Percentiles rank a stretch among this genome's conserved stretches.
Conservation (phyloP, 2,888 invertebrate genomes). For the Barypeithes pellucidus region DNA sequence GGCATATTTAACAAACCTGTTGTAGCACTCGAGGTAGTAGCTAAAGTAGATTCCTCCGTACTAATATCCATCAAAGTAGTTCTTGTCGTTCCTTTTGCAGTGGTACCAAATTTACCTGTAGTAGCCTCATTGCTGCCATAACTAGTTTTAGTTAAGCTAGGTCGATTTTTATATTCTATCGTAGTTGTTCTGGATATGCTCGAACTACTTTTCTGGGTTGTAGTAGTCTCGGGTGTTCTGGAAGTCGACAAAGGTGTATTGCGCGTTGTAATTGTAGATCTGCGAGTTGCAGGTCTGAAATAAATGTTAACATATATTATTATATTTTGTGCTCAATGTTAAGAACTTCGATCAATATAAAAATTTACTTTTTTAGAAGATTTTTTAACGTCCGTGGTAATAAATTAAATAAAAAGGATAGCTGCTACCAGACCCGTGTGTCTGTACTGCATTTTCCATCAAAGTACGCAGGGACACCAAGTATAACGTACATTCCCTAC, state of each 20-base stretch:
- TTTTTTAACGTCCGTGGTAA: no score
- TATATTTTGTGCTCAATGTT: no score
- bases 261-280: constrained; percentile 31
- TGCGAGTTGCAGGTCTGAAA: constrained; percentile 35
- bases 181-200: constrained; percentile 25
- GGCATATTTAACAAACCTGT: constrained; percentile 22
- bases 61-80: constrained; percentile 5
- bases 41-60: constrained; percentile 24
- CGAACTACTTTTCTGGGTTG: constrained; percentile 22
- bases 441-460: no score
- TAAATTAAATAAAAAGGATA: no score
- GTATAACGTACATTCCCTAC: no score
- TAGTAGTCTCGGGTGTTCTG: constrained; percentile 10
- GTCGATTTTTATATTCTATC: constrained; percentile 38
- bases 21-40: constrained; percentile 30
- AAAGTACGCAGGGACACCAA: no score
- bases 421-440: no score
- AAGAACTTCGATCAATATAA: no score
- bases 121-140: constrained; percentile 5
- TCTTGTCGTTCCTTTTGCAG: constrained; percentile 26
- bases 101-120: constrained; percentile 10
- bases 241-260: constrained; percentile 24
- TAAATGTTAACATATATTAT: neutral
- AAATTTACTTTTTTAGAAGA: no score
- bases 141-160: constrained; percentile 43